These are phyloP conservation scores for Loris lydekkerianus DNA, from an alignment of 2,797 vertebrate species.

Conservation along the genomic window DNA sequence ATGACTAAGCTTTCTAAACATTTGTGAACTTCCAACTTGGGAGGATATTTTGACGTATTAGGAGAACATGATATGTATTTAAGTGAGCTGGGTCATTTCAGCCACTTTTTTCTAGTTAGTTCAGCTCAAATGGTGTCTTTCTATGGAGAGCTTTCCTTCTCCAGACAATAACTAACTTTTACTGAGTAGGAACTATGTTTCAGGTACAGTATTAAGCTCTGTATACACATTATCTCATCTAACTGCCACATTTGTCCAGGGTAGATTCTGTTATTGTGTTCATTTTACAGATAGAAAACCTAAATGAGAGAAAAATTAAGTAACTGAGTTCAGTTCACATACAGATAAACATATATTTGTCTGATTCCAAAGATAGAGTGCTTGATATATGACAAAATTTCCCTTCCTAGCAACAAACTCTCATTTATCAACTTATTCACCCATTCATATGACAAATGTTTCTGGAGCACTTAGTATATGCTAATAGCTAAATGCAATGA, in stretches of 20 bases:
- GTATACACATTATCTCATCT: not conserved
- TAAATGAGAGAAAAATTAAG: not conserved
- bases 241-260: not conserved
- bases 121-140: not conserved
- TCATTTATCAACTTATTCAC: not conserved
- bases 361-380: not conserved
- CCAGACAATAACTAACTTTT: not conserved
- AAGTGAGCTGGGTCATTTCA: not conserved
- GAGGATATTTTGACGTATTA: not conserved
- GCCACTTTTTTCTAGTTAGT: not conserved
- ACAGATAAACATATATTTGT: not conserved
- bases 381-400: not conserved
- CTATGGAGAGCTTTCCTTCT: not conserved
- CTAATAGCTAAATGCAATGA: not conserved
- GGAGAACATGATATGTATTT: not conserved
- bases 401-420: not conserved
- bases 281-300: not conserved
- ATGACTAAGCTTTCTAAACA: constrained; percentile 14
- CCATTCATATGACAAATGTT: not conserved
- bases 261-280: not conserved
- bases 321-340: not conserved
- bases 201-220: not conserved
- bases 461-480: not conserved
- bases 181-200: not conserved
- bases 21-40: not conserved